A percentile compares a stretch with the other conserved stretches of the same genome.
Conservation (phyloP, 2,888 invertebrate species). For the Saturnia japonica region DNA sequence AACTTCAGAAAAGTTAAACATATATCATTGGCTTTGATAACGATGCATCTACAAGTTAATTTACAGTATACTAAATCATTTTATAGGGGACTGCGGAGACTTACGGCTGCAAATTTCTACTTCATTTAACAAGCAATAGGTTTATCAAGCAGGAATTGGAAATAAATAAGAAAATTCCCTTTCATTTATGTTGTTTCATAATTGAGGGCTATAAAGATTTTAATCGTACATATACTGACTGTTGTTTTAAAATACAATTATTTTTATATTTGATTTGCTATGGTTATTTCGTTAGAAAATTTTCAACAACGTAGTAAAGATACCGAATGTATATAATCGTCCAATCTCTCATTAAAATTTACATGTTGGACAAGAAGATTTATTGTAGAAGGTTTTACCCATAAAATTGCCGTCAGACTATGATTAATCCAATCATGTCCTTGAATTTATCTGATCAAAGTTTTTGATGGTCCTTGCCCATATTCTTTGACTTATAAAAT, state of each 20-base stretch:
- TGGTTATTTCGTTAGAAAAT: slow-evolving; percentile 4
- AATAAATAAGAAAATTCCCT: slow-evolving; percentile 12
- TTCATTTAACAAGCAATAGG: slow-evolving; percentile 2
- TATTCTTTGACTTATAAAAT: neutral
- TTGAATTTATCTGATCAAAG: neutral
- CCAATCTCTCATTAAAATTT: neutral
- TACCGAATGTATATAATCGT: neutral
- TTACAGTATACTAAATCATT: neutral
- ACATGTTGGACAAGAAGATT: neutral
- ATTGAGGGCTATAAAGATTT: slow-evolving; percentile 12
- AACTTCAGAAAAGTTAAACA: neutral
- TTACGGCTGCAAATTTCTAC: neutral
- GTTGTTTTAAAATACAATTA: slow-evolving; percentile 2
- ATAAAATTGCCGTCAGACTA: neutral
- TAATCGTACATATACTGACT: neutral
- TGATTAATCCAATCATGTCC: neutral
- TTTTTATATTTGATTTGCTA: slow-evolving; percentile 12
- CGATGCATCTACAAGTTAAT: neutral
- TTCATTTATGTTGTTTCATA: slow-evolving; percentile 5
- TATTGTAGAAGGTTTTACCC: neutral
- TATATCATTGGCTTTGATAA: neutral
- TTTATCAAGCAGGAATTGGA: neutral
- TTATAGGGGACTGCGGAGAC: neutral
- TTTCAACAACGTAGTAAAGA: slow-evolving; percentile 16
- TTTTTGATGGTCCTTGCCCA: neutral